Evolutionary conservation across 2,888 invertebrate genomes (phyloP), one percentile per base, ranked within the genome.

Genomic region (Papilio protenor): DNA sequence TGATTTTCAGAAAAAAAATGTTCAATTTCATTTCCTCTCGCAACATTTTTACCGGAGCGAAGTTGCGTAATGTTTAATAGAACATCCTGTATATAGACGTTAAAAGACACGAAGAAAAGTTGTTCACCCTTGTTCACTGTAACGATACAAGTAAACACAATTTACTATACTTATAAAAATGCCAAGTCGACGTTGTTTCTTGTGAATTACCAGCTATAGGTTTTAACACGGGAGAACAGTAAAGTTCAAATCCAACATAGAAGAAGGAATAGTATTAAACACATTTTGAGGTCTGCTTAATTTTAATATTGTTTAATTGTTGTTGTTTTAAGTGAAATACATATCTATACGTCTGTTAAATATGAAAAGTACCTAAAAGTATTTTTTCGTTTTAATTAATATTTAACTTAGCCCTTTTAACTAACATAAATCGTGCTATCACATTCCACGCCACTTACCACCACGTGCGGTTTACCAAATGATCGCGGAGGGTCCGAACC

Each of bases 361-460:
- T n/a, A n/a, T 18, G 18, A 55, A 55, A 55, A 8, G 0, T 16
- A 27, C 2, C 0, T 57, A 57, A 57, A 57, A 4, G 10, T 4
- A 27, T 49, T 21, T 23, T 23, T 27, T 64, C n/a, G 14, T 11
- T 45, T 49, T 27, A 27, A 64, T 75, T 75, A 75, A 75, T 69
- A 66, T 52, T 33, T 52, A 66, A 75, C 33, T 66, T 66, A 16
- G 21, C 52, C 66, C 14, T 47, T 76, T 70, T 27, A 45, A 45
- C 59, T 8, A 16, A 16, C 87, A 88, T 89, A 89, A 89, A 89
- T 89, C 84, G 85, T 84, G 79, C 82, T 87, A 89, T 89, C 89
- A 86, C 86, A 87, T 89, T 89, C 88, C 89, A 84, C 84, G 81
- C 86, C 89, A 87, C 87, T 89, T 87, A 87, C 85, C 85, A 83